Conservation (phyloP, 1,140 invertebrate genomes). For the Panagrolaimus sp. region DNA sequence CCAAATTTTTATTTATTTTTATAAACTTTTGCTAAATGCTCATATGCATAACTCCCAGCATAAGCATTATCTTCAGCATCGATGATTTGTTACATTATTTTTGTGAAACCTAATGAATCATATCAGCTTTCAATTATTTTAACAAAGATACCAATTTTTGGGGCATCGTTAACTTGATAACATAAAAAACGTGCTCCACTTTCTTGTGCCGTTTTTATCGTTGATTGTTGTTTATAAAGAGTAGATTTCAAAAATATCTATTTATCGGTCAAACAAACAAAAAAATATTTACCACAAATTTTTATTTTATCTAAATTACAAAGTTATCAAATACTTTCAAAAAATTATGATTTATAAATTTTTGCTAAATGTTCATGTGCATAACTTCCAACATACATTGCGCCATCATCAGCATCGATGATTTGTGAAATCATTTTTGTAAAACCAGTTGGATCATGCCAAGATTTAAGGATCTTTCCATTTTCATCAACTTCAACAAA, state of each 20-base stretch:
- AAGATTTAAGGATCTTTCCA: neutral
- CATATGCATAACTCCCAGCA: neutral
- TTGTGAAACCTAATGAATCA: neutral
- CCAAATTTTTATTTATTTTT: no score
- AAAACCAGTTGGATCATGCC: neutral
- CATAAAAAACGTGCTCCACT: no score
- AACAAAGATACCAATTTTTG: neutral
- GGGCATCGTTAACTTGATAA: no score
- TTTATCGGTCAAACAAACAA: no score
- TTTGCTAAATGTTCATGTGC: neutral
- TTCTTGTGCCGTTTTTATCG: no score
- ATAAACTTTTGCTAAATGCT: neutral
- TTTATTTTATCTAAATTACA: no score
- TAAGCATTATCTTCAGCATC: neutral
- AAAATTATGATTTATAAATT: neutral
- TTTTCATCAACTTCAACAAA: conserved; percentile 4
- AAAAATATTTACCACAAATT: no score
- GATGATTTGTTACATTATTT: neutral
- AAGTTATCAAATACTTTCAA: no score
- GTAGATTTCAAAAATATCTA: no score
- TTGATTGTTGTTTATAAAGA: no score
- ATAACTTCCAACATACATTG: conserved; percentile 5
- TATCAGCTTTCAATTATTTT: neutral
- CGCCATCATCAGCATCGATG: neutral
- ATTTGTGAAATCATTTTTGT: neutral